phyloP scores from a whole-genome alignment of 2,113 vertebrate genomes.

The Craseonycteris thonglongyai region DNA sequence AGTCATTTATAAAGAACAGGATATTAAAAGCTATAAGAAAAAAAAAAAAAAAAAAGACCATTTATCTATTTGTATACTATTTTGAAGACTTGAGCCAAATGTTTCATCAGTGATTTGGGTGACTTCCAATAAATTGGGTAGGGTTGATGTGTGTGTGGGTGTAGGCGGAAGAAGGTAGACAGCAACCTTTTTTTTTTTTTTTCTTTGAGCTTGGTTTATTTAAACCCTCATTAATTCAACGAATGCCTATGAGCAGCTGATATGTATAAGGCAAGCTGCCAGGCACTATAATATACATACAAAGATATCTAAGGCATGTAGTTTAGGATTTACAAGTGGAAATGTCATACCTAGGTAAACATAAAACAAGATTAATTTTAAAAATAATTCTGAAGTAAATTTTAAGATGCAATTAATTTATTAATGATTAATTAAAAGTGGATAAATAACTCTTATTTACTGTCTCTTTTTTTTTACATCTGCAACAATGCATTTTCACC shows the following conservation, averaged over 20 bases:
- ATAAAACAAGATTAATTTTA: neutral
- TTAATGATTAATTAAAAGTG: neutral
- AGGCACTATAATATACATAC: neutral
- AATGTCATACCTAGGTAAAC: neutral
- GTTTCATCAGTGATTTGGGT: conserved; percentile 61
- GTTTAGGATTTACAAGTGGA: neutral
- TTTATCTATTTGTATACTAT: conserved; percentile 72
- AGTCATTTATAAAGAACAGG: conserved; percentile 76
- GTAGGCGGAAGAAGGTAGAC: neutral
- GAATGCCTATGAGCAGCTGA: neutral
- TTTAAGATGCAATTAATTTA: conserved; percentile 18
- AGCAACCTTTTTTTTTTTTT: neutral
- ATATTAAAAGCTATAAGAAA: conserved; percentile 77
- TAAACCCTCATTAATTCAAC: conserved; percentile 49
- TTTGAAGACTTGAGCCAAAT: conserved; percentile 69
- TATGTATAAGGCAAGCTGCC: neutral
- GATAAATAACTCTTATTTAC: neutral
- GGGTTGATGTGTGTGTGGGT: neutral
- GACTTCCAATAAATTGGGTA: conserved; percentile 60
- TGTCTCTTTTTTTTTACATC: neutral
- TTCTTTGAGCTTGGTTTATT: conserved; percentile 28
- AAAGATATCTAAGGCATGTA: neutral
- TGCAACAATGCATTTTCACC: neutral
- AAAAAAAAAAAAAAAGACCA: conserved; percentile 53
- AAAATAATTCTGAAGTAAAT: conserved; percentile 17